Base-by-base conservation (phyloP, 2,113 vertebrate genomes). In the Hyperoodon ampullatus region DNA sequence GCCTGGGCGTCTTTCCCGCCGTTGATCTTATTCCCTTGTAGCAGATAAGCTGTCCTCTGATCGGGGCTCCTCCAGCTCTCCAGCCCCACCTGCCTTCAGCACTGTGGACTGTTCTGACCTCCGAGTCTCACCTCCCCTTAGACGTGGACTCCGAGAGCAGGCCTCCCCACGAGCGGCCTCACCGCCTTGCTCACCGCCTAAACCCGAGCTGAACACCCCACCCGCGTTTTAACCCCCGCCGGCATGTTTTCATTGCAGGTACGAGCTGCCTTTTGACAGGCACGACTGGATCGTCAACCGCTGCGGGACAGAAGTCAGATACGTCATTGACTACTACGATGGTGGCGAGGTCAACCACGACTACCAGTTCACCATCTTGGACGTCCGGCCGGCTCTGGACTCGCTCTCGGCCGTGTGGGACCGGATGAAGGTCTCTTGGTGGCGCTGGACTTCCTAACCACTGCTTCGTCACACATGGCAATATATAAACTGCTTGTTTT, bases 251-350 rank as follows among this genome's bases (percentile, higher is more conserved):
- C 44, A 18, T 96, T 78, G 0, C 95, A 99, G 99, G 39, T 99
- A 99, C 0, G 99, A 99, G 96, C 98, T 99, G 35, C 99, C 99
- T 2, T 99, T 99, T 4, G 99, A 99, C 92, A 99, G 99, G 19
- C 99, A 99, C 0, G 99, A 99, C 58, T 99, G 99, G 99, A 99
- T 99, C 61, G 68, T 99, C 8, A 98, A 99, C 97, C 99, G 99
- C 5, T 99, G 99, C 30, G 99, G 99, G 75, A 99, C 98, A 60
- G 99, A 99, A 90, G 99, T 99, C 55, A 99, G 99, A 3, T 99
- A 99, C 0, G 91, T 99, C 39, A 99, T 99, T 7, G 99, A 99
- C 97, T 99, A 99, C 98, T 99, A 99, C 0, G 99, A 99, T 4
- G 99, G 99, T 0, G 99, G 99, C 0, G 98, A 99, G 18, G 98